phyloP scores from a whole-genome alignment of 2,113 vertebrate species.

The Sturnus vulgaris region DNA sequence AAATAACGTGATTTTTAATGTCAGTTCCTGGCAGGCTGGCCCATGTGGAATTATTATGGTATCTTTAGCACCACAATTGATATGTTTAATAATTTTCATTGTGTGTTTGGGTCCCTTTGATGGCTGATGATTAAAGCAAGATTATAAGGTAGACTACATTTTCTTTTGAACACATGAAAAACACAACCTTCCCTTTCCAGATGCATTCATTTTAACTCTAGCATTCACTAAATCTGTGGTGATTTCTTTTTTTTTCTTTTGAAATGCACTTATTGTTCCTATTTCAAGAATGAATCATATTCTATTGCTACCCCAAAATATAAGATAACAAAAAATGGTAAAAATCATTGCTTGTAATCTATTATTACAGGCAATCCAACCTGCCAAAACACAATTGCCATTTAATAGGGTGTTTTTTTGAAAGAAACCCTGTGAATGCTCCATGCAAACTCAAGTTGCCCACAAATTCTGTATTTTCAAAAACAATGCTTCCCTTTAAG shows the following conservation, averaged over 20 bases:
- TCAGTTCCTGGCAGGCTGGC: not conserved
- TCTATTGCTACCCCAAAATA: not conserved
- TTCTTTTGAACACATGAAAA: slow-evolving; percentile 2
- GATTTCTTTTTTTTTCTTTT: not conserved
- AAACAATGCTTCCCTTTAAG: not conserved
- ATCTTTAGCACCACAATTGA: slow-evolving; percentile 1
- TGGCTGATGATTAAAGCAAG: slow-evolving; percentile 30
- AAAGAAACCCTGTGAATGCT: not conserved
- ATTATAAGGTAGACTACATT: slow-evolving; percentile 37
- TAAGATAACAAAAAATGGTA: not conserved
- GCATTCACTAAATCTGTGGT: not conserved
- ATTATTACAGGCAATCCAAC: slow-evolving; percentile 21
- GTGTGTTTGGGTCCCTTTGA: slow-evolving; percentile 41
- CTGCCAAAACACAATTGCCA: slow-evolving; percentile 32
- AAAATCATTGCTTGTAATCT: slow-evolving; percentile 7
- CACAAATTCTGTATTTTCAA: not conserved
- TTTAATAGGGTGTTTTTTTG: slow-evolving; percentile 8
- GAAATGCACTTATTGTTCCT: slow-evolving; percentile 37
- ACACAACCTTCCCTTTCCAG: not conserved
- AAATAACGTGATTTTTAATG: not conserved
- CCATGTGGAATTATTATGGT: not conserved
- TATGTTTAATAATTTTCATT: slow-evolving; percentile 31
- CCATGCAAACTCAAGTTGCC: not conserved
- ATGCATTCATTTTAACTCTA: slow-evolving; percentile 10
- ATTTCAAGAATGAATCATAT: slow-evolving; percentile 31